Evolutionary conservation across 2,797 vertebrate genomes (phyloP).

Genomic region (Phalanger gymnotis): DNA sequence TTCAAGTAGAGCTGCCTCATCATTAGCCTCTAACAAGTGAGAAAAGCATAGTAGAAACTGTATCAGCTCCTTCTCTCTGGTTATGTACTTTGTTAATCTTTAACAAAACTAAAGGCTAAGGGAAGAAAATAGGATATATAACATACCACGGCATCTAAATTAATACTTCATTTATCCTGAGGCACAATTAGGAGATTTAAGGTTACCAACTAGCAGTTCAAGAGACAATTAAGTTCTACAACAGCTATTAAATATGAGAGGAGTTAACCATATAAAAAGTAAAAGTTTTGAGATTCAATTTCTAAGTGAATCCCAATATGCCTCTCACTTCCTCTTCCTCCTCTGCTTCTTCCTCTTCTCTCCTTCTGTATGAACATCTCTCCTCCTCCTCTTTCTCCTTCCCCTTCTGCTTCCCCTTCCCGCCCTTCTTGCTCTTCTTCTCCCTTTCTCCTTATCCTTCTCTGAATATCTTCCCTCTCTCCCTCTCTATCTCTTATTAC

Average conservation of each 20-base stretch:
- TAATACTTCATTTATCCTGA: conserved; percentile 33
- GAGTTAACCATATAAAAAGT: background rate
- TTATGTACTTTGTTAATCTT: background rate
- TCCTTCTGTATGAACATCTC: background rate
- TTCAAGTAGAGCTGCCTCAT: background rate
- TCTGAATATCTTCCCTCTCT: background rate
- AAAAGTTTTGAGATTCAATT: background rate
- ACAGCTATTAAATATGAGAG: background rate
- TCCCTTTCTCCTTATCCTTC: background rate
- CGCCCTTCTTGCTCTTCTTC: background rate
- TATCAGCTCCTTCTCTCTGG: background rate
- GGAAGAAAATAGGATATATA: background rate
- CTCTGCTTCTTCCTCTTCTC: background rate
- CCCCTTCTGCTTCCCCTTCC: background rate
- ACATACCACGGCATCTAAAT: conserved; percentile 26
- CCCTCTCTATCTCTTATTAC: background rate
- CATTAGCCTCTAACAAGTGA: background rate
- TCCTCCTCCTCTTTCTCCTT: background rate
- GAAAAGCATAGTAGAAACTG: background rate
- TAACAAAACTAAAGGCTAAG: background rate
- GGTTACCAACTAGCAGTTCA: background rate
- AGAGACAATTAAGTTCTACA: background rate
- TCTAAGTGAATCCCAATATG: background rate
- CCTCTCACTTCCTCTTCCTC: background rate
- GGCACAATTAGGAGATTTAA: conserved; percentile 35